Evolutionary conservation across 2,113 vertebrate genomes (phyloP).

Genomic region (Hippocampus mohnikei): DNA sequence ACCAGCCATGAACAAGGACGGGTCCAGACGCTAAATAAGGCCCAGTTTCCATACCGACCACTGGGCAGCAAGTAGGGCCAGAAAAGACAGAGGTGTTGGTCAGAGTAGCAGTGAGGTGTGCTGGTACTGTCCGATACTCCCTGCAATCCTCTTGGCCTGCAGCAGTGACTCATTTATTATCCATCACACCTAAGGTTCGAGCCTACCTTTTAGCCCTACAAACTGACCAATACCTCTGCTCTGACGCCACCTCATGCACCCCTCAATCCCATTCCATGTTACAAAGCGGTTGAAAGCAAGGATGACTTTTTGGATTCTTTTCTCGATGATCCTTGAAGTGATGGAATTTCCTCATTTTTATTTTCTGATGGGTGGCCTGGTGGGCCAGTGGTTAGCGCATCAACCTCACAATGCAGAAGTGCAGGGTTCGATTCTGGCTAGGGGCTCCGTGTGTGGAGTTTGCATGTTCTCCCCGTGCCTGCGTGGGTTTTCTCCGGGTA

Average conservation of each 20-base stretch:
- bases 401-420: too few relatives aligned
- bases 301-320: neutral
- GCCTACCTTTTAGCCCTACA: conserved; percentile 17
- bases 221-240: conserved; percentile 21
- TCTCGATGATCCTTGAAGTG: neutral
- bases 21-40: conserved; percentile 78
- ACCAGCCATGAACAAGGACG: conserved; percentile 68
- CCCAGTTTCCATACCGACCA: conserved; percentile 76
- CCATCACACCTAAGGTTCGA: conserved; percentile 20
- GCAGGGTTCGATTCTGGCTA: too few relatives aligned
- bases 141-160: conserved; percentile 37
- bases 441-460: too few relatives aligned
- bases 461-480: too few relatives aligned
- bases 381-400: too few relatives aligned
- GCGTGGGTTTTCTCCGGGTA: too few relatives aligned
- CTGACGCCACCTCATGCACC: conserved; percentile 7
- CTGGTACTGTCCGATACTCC: conserved; percentile 43
- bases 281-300: neutral
- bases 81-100: conserved; percentile 52
- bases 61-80: conserved; percentile 59
- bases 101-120: conserved; percentile 22
- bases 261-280: conserved; percentile 16
- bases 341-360: neutral
- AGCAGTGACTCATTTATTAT: conserved; percentile 63
- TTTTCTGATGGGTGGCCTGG: neutral